These are phyloP conservation scores for Beris chalybata DNA, from an alignment of 2,888 invertebrate species.

Conservation along the genomic window DNA sequence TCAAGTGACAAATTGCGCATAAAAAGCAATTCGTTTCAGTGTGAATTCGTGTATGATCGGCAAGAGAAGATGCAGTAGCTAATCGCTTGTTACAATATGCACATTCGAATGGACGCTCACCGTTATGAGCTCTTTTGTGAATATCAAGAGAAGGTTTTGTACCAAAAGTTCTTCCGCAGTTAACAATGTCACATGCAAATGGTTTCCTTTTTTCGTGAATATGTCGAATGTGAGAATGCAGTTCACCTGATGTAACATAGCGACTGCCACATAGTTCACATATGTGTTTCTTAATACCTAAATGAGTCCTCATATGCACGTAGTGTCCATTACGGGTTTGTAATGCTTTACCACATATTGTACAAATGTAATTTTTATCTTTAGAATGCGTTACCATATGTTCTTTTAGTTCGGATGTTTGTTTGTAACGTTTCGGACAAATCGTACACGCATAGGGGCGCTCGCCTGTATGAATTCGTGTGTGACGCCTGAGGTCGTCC, in stretches of 20 bases:
- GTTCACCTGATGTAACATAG: constrained; percentile 42
- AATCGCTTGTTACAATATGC: constrained; percentile 38
- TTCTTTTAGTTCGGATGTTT: constrained; percentile 42
- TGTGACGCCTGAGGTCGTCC: constrained; percentile 45
- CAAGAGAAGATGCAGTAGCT: constrained; percentile 40
- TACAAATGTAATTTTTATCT: constrained; percentile 40
- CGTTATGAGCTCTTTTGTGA: constrained; percentile 41
- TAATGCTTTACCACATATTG: constrained; percentile 42
- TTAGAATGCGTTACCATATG: constrained; percentile 42
- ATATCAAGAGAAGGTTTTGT: constrained; percentile 41
- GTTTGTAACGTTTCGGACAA: constrained; percentile 45
- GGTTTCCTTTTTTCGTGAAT: constrained; percentile 41
- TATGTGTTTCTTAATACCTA: constrained; percentile 42
- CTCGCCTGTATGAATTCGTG: constrained; percentile 46
- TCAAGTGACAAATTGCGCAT: constrained; percentile 36
- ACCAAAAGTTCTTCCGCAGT: constrained; percentile 40
- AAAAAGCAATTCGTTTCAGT: constrained; percentile 39
- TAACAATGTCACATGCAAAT: constrained; percentile 39
- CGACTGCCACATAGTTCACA: constrained; percentile 41
- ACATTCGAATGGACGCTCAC: constrained; percentile 41
- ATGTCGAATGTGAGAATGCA: constrained; percentile 41
- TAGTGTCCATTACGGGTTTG: constrained; percentile 43
- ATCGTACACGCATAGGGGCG: constrained; percentile 44
- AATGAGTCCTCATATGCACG: constrained; percentile 43
- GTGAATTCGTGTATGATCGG: constrained; percentile 41